These are phyloP conservation scores for Heliocidaris erythrogramma DNA, from an alignment of 35 echinoderm and acorn worm genomes.

Conservation along the genomic window DNA sequence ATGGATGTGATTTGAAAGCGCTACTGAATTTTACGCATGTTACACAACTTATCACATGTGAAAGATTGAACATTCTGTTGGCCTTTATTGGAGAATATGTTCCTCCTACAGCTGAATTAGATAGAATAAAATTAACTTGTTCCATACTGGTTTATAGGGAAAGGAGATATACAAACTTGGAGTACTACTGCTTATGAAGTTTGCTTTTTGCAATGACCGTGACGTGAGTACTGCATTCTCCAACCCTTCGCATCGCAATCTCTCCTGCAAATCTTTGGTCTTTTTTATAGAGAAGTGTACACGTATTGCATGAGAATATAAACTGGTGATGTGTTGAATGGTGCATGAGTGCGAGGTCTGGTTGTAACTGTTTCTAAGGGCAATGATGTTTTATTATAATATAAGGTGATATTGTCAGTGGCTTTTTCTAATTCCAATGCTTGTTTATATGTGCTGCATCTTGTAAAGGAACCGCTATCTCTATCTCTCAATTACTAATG, in stretches of 20 bases:
- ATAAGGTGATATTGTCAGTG: background rate
- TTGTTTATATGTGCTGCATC: background rate
- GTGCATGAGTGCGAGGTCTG: background rate
- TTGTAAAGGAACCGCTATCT: background rate
- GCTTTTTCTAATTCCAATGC: background rate
- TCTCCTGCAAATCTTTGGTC: background rate
- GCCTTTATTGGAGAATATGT: background rate
- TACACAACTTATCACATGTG: background rate
- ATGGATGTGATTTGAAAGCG: background rate
- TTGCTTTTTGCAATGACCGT: background rate
- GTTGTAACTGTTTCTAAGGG: background rate
- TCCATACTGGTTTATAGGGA: background rate
- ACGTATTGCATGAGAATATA: background rate
- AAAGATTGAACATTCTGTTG: background rate
- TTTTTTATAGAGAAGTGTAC: background rate
- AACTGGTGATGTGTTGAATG: background rate
- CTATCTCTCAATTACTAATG: background rate
- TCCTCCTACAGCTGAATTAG: background rate
- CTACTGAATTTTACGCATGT: background rate
- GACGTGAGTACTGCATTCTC: background rate
- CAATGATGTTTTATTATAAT: background rate
- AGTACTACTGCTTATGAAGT: background rate
- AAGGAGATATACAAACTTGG: slow-evolving; percentile 10
- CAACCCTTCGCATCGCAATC: background rate
- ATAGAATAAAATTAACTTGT: background rate